Evolutionary conservation across 1,140 invertebrate species (phyloP).

Genomic region (Cotesia typhae): DNA sequence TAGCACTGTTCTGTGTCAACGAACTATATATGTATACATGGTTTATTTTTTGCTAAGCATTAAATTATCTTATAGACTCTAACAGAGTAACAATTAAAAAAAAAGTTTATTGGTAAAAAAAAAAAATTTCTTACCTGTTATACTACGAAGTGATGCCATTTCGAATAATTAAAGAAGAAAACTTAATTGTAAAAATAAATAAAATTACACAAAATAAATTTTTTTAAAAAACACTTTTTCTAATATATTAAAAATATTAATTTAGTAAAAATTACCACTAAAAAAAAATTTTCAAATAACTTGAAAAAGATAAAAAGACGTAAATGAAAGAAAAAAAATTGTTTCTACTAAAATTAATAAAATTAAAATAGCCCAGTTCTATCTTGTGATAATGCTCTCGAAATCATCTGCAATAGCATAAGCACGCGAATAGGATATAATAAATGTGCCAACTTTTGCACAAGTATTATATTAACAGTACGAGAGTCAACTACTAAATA

Average conservation of each 20-base stretch:
- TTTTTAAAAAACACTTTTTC: no score
- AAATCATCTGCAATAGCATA: background rate
- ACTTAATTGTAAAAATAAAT: background rate
- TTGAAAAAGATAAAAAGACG: no score
- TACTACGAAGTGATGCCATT: conserved; percentile 1
- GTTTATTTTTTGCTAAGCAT: background rate
- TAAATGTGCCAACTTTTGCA: conserved; percentile 26
- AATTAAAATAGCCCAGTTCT: background rate
- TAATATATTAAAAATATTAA: no score
- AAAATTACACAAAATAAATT: no score
- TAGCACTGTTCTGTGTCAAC: conserved; percentile 2
- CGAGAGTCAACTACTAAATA: background rate
- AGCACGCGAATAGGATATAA: conserved; percentile 1
- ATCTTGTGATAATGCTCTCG: background rate
- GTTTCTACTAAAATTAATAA: background rate
- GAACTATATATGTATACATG: background rate
- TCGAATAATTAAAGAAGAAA: background rate
- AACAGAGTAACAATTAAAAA: no score
- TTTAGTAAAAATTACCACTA: no score
- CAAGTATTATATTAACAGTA: conserved; percentile 13
- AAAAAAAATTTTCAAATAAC: no score
- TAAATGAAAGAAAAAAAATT: background rate
- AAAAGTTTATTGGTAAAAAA: background rate
- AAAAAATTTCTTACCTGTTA: conserved; percentile 1
- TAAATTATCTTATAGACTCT: no score